Evolutionary conservation across 30 jellyfish, hydroid and myxozoan species (phyloP), one percentile per base, ranked within the genome.

Genomic region (Turritopsis rubra): DNA sequence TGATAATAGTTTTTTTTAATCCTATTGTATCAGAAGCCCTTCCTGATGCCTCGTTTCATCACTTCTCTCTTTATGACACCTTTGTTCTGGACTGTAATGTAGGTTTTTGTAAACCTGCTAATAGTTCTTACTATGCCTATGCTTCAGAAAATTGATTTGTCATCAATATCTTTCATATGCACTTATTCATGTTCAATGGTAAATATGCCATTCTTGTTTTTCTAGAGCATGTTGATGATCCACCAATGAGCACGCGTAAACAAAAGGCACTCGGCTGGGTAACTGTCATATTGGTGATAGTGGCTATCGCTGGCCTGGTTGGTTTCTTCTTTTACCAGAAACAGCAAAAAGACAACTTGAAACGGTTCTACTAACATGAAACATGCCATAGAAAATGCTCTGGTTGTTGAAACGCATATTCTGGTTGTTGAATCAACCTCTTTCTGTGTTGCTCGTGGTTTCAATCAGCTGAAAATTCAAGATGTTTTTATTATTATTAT

Each of bases 251-350:
- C 73, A 80, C 96, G 19, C 93, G 99, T 8, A 83, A 85, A 1
- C 86, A 93, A 71, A 75, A 78, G 79, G 96, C 96, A 9, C 41
- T 88, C 28, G 88, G 90, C 53, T 88, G 96, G 99, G 13, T 93
- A 16, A 53, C 85, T 52, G 94, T 53, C 1, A 30, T 93, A 18
- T 85, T 87, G 13, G 53, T 93, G 28, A 26, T 93, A 21, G 90
- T 86, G 1, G 86, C 79, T 52, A 82, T 83, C 24, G 95, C 78
- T 7, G 95, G 89, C 21, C 87, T 84, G 18, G 83, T 75, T 18
- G 96, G 96, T 0, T 88, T 85, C 85, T 85, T 53, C 54, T 74
- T 66, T 28, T 93, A 93, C 79, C 95, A 85, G 54, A 88, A 88
- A 87, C 87, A 82, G 60, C 99, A 88, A 72, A 65, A 75, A 26